Conservation (phyloP, 2,113 vertebrate species). For the Hystrix cristata region DNA sequence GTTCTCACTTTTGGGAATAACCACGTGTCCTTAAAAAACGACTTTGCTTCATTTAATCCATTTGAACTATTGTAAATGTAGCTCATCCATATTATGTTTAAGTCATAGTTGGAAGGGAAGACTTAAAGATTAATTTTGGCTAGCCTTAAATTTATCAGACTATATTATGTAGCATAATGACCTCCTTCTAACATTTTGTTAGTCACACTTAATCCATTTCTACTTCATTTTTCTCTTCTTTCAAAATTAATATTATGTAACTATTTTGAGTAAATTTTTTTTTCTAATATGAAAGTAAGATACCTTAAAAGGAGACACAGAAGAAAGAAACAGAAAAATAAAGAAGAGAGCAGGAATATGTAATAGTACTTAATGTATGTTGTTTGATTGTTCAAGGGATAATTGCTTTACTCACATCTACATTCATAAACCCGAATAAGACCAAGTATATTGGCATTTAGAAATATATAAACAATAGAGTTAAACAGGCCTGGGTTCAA, state of each 20-base stretch:
- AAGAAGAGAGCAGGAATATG: neutral
- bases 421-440: neutral
- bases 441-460: neutral
- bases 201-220: neutral
- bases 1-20: neutral
- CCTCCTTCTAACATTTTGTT: neutral
- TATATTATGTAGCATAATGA: neutral
- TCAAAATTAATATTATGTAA: constrained; percentile 1
- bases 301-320: neutral
- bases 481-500: neutral
- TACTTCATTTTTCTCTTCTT: neutral
- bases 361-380: neutral
- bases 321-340: neutral
- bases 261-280: neutral
- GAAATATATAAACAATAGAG: neutral
- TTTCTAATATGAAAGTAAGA: neutral
- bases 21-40: neutral
- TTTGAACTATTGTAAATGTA: neutral
- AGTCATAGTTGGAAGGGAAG: neutral
- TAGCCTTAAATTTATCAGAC: neutral
- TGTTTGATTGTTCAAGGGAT: constrained; percentile 2
- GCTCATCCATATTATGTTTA: neutral
- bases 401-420: neutral
- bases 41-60: neutral
- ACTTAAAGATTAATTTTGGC: neutral